These are phyloP conservation scores for Mastomys coucha DNA, from an alignment of 2,113 vertebrate species.

Conservation along the genomic window DNA sequence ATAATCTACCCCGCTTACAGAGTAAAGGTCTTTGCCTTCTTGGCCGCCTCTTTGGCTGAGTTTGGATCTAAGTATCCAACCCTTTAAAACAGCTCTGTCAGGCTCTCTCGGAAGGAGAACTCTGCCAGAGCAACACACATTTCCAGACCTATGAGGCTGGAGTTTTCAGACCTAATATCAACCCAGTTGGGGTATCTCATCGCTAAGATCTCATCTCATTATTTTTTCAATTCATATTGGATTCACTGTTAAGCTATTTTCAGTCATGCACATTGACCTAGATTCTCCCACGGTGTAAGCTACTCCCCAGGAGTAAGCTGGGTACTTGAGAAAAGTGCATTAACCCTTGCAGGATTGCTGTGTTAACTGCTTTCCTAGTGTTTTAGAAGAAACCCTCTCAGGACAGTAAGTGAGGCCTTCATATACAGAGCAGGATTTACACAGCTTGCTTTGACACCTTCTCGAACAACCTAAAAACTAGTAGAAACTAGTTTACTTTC, in stretches of 20 bases:
- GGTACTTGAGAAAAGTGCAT: slow-evolving; percentile 73
- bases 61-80: not conserved
- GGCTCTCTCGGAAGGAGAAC: slow-evolving; percentile 53
- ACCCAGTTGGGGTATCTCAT: slow-evolving; percentile 70
- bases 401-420: slow-evolving; percentile 33
- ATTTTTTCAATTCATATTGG: slow-evolving; percentile 82
- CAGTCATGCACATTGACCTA: slow-evolving; percentile 80
- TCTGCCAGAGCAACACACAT: slow-evolving; percentile 51
- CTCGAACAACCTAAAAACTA: not conserved
- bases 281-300: slow-evolving; percentile 78
- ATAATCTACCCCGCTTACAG: not conserved
- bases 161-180: slow-evolving; percentile 62
- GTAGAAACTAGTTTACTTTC: slow-evolving; percentile 14
- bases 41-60: slow-evolving; percentile 54
- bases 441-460: not conserved
- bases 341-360: slow-evolving; percentile 73
- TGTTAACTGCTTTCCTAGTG: slow-evolving; percentile 7
- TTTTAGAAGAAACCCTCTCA: slow-evolving; percentile 48
- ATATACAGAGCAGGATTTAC: slow-evolving; percentile 1
- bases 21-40: slow-evolving; percentile 38
- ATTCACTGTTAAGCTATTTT: slow-evolving; percentile 82
- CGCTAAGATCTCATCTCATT: slow-evolving; percentile 76
- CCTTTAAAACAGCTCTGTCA: slow-evolving; percentile 57
- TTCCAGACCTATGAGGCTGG: slow-evolving; percentile 50
- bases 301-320: slow-evolving; percentile 67